Evolutionary conservation across 2,888 invertebrate genomes (phyloP).

Genomic region (Coleophora deauratella): DNA sequence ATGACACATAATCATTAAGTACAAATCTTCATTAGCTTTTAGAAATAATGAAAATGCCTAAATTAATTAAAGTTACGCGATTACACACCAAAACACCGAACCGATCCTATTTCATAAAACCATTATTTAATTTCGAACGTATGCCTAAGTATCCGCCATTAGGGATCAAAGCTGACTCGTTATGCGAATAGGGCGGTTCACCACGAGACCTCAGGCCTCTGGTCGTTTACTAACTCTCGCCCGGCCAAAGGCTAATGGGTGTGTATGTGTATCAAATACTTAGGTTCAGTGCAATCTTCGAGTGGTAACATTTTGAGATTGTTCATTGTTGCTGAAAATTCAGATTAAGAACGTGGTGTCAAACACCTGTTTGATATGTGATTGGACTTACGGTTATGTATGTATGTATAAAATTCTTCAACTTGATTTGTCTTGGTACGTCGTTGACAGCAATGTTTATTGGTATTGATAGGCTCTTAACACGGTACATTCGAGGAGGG

Average conservation of each 20-base stretch:
- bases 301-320: background rate
- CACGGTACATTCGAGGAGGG: slow-evolving; percentile 28
- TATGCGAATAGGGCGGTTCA: slow-evolving; percentile 6
- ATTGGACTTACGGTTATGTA: too few species aligned
- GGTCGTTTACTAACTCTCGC: background rate
- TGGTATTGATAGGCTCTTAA: slow-evolving; percentile 36
- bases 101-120: too few species aligned
- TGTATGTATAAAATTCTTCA: too few species aligned
- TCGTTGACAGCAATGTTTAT: slow-evolving; percentile 17
- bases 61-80: too few species aligned
- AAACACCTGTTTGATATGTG: background rate
- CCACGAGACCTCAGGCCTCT: slow-evolving; percentile 7
- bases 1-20: too few species aligned
- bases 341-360: background rate
- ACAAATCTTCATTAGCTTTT: too few species aligned
- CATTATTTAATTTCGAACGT: too few species aligned
- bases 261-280: slow-evolving; percentile 30
- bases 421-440: too few species aligned
- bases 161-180: background rate
- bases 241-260: slow-evolving; percentile 35
- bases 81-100: too few species aligned
- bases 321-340: background rate
- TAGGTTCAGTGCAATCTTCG: too few species aligned
- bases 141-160: too few species aligned
- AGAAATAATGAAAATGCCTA: too few species aligned